Evolutionary conservation across 2,113 vertebrate genomes (phyloP).

Genomic region (Oreotrochilus melanogaster): DNA sequence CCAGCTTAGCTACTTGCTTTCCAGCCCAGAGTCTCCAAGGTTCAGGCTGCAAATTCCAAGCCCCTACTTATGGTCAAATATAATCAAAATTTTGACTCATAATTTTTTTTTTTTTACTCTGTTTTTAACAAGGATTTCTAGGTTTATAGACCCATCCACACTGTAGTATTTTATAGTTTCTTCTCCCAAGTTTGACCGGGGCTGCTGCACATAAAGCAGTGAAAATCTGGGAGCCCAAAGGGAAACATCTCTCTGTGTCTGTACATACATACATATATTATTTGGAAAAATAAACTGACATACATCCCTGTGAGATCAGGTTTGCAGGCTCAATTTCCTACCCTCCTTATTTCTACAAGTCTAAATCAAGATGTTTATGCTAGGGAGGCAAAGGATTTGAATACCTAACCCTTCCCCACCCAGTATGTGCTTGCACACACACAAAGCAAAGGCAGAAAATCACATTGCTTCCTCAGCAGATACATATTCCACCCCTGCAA

Average conservation of each 20-base stretch:
- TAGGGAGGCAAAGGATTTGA: background rate
- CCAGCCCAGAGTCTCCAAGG: background rate
- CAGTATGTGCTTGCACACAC: background rate
- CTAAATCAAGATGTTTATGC: constrained; percentile 13
- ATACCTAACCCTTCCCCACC: background rate
- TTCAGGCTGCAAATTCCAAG: background rate
- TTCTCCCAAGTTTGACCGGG: background rate
- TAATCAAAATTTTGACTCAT: background rate
- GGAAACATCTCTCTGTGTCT: background rate
- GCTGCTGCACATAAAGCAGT: background rate
- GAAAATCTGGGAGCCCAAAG: constrained; percentile 7
- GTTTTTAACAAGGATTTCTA: background rate
- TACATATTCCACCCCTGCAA: constrained; percentile 44
- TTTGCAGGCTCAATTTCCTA: constrained; percentile 24
- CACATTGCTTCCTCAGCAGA: constrained; percentile 42
- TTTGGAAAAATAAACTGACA: constrained; percentile 45
- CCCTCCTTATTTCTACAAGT: background rate
- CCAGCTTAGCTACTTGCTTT: background rate
- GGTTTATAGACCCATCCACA: background rate
- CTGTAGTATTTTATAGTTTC: background rate
- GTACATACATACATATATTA: background rate
- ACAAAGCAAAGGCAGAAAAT: constrained; percentile 51
- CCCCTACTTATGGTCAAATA: background rate
- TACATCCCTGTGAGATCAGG: background rate
- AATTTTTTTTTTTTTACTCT: background rate